Evolutionary conservation across 2,797 vertebrate species (phyloP).

Genomic region (Amblyraja radiata): DNA sequence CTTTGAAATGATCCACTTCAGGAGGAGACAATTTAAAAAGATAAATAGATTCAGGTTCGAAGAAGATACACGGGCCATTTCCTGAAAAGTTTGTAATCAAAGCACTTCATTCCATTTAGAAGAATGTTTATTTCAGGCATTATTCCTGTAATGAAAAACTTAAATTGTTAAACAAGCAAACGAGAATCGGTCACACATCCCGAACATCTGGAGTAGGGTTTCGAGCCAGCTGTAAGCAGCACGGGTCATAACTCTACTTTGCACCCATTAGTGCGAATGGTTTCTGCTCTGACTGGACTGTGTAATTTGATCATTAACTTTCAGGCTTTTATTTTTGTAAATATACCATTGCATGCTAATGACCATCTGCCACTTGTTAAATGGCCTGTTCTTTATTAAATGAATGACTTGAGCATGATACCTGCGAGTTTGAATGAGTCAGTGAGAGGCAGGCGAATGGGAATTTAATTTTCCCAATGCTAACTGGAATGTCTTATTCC

Average conservation of each 20-base stretch:
- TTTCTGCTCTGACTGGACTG: conserved; percentile 16
- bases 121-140: not conserved
- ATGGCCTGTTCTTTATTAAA: not conserved
- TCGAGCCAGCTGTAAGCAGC: conserved; percentile 2
- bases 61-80: not conserved
- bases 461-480: too few relatives aligned
- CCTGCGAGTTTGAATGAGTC: too few relatives aligned
- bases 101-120: not conserved
- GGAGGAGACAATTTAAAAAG: too few relatives aligned
- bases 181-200: not conserved
- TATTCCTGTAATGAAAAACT: not conserved
- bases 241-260: not conserved
- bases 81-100: not conserved
- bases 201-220: not conserved
- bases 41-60: not conserved
- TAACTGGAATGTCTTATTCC: too few relatives aligned
- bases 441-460: too few relatives aligned
- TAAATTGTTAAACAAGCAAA: not conserved
- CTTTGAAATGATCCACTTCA: not conserved
- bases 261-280: not conserved
- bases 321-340: not conserved
- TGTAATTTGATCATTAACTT: conserved; percentile 10
- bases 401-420: not conserved
- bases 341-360: conserved; percentile 2
- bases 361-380: conserved; percentile 17